phyloP scores from a whole-genome alignment of 2,113 vertebrate species.

The Triplophysa rosa region DNA sequence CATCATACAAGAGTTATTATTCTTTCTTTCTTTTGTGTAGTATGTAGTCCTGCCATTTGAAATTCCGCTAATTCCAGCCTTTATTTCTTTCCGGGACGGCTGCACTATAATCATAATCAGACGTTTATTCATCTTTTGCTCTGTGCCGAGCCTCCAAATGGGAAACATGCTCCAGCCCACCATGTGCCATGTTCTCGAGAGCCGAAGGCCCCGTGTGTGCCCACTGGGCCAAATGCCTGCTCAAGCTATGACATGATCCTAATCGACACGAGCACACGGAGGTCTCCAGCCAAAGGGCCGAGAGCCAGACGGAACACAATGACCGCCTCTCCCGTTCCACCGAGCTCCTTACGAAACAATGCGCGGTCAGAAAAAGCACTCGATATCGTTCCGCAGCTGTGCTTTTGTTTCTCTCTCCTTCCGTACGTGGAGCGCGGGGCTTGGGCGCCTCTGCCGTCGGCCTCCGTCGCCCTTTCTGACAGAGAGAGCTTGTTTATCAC shows the following conservation, averaged over 20 bases:
- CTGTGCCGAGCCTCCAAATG: slow-evolving; percentile 1
- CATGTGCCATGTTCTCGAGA: slow-evolving; percentile 25
- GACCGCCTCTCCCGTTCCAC: slow-evolving; percentile 63
- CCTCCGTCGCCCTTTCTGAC: slow-evolving; percentile 63
- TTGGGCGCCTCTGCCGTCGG: slow-evolving; percentile 56
- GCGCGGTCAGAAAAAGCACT: slow-evolving; percentile 42
- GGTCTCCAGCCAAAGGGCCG: slow-evolving; percentile 33
- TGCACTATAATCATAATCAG: slow-evolving; percentile 34
- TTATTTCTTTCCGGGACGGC: not conserved
- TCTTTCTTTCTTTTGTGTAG: not conserved
- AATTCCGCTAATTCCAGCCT: slow-evolving; percentile 13
- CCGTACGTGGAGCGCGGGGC: slow-evolving; percentile 45
- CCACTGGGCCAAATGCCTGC: slow-evolving; percentile 57
- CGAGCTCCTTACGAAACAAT: slow-evolving; percentile 59
- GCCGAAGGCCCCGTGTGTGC: slow-evolving; percentile 41
- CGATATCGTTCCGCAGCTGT: slow-evolving; percentile 61
- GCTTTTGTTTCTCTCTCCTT: slow-evolving; percentile 65
- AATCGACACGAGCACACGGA: slow-evolving; percentile 48
- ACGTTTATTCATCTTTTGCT: slow-evolving; percentile 18
- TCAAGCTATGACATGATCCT: slow-evolving; percentile 51
- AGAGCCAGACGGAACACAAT: slow-evolving; percentile 51
- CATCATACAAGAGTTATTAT: no score
- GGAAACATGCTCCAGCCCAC: slow-evolving; percentile 27
- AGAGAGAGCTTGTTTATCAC: slow-evolving; percentile 68
- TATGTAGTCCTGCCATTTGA: slow-evolving; percentile 20